These are phyloP conservation scores for Monodelphis domestica DNA, from an alignment of 2,797 vertebrate species.

Conservation along the genomic window DNA sequence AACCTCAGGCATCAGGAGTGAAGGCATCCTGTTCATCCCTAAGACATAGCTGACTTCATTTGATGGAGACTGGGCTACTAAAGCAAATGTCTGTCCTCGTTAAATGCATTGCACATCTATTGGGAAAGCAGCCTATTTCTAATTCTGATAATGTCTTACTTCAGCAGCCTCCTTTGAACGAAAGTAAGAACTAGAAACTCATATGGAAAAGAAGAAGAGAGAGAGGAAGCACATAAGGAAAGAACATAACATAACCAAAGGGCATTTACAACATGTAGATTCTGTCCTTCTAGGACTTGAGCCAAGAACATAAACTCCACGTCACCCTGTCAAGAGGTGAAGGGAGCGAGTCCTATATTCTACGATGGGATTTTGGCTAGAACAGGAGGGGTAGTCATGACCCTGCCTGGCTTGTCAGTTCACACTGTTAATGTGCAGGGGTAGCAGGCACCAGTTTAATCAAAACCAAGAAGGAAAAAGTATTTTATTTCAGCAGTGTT, in stretches of 20 bases:
- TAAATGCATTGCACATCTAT: conserved; percentile 18
- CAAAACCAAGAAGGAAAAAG: conserved; percentile 59
- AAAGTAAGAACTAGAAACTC: conserved; percentile 21
- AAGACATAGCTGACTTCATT: background rate
- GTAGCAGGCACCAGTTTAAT: conserved; percentile 42
- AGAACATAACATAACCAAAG: conserved; percentile 19
- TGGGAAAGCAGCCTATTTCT: conserved; percentile 29
- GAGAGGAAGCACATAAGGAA: conserved; percentile 22
- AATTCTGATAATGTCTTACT: conserved; percentile 15
- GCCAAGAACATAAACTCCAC: conserved; percentile 70
- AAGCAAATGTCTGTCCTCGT: conserved; percentile 35
- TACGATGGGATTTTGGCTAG: conserved; percentile 62
- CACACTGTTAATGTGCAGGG: conserved; percentile 58
- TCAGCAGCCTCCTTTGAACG: background rate
- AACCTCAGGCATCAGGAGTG: background rate
- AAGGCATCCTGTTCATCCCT: conserved; percentile 30
- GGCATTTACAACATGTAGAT: conserved; percentile 35
- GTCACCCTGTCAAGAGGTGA: conserved; percentile 53
- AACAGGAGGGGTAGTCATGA: conserved; percentile 62
- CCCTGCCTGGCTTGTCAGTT: conserved; percentile 40
- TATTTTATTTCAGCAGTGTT: conserved; percentile 46
- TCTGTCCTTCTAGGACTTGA: conserved; percentile 30
- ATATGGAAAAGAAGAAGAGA: conserved; percentile 53
- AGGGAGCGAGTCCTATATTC: conserved; percentile 60
- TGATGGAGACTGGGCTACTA: conserved; percentile 38